Evolutionary conservation across 2,113 vertebrate species (phyloP), one percentile per base, ranked within the genome.

Genomic region (Charina bottae): DNA sequence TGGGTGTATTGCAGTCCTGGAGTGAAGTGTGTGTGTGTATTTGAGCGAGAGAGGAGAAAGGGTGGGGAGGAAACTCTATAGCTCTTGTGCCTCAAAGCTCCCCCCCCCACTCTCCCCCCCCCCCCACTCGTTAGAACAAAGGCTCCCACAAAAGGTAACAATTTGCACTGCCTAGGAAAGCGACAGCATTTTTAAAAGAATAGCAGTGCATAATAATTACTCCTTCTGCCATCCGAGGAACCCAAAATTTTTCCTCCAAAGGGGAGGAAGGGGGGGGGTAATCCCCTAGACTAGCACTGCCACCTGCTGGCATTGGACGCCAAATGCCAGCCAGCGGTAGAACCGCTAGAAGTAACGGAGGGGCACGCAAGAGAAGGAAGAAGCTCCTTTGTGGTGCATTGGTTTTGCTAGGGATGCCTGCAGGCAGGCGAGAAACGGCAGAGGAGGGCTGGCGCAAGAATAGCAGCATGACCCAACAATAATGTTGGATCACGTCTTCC

Each of bases 91-190:
- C n/a, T 37, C 68, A 8, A 78, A 78, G 68, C 8, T 33, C 6
- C 72, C 72, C 72, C 6, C 72, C 72, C 0, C 6, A n/a, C n/a
- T n/a, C 7, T n/a, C 6, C 68, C 68, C 68, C 15, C 68, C 68
- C 0, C 6, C 33, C 37, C 68, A 19, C 21, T 78, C 37, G 7
- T 37, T 17, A 0, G 0, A 0, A 59, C 83, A 92, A 56, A 94
- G 83, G 21, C 13, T 64, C 0, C 0, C 0, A 0, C 42, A 2
- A 12, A 87, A 53, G 8, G 88, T 3, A 53, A 1, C 33, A 54
- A 15, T 54, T 88, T 37, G 59, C 4, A 17, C 28, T 1, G 6
- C 2, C 0, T 0, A 13, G 4, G 2, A 33, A 88, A 83, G 89
- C 6, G 28, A 7, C 17, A 19, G 33, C 1, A 5, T 33, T 88